Base-by-base conservation (phyloP, 2,797 vertebrate species). In the Parambassis ranga region DNA sequence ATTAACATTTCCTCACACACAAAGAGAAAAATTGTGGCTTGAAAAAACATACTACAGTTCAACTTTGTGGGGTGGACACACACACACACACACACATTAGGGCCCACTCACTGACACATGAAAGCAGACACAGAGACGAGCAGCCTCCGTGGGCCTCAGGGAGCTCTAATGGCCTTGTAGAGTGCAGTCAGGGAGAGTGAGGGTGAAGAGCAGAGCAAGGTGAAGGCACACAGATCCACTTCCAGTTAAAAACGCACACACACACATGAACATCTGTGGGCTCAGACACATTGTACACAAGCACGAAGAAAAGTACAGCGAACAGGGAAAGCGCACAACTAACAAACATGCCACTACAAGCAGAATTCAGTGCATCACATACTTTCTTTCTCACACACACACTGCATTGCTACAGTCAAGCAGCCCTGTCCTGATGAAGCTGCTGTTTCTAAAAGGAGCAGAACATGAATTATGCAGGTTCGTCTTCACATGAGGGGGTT, bases 381-480 rank as follows among this genome's bases (percentile, higher is more conserved):
- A 39, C 65, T 50, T 18, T 41, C 35, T 43, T 20, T 30, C 37
- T 18, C 60, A 10, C 36, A 42, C 51, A 36, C 53, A 56, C 59
- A 22, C 84, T 77, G 84, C 85, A 85, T 75, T 81, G 83, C 83
- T 79, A 83, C 82, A 85, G 90, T 91, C 76, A 89, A 87, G 85
- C 84, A 65, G 81, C 65, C 75, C 85, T 88, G 91, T 92, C 92
- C 91, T 92, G 90, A 92, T 91, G 89, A 92, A 93, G 89, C 88
- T 85, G 90, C 89, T 85, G 75, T 91, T 92, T 92, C 92, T 93
- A 92, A 94, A 92, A 92, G 90, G 81, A 92, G 91, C 87, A 74
- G 77, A 66, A 62, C 90, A 93, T 94, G 91, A 94, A 93, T 94
- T 89, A 94, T 93, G 92, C 91, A 93, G 84, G 70, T 80, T 88